phyloP scores from a whole-genome alignment of 2,797 vertebrate genomes.

The Diplodus puntazzo region DNA sequence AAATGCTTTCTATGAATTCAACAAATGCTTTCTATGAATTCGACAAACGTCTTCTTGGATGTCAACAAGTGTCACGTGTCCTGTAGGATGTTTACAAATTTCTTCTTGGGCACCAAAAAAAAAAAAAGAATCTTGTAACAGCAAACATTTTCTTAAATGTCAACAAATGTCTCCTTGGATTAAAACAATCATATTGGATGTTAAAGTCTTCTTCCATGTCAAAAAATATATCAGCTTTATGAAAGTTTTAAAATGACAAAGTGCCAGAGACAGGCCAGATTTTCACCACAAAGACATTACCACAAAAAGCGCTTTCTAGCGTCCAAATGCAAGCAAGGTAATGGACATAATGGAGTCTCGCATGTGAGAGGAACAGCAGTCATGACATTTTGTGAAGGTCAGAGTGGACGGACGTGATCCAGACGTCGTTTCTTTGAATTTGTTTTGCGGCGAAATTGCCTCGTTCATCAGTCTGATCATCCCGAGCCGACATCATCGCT shows the following conservation, averaged over 20 bases:
- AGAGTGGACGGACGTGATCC: neutral
- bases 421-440: neutral
- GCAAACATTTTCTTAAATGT: too few species aligned
- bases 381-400: constrained; percentile 33
- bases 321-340: neutral
- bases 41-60: too few species aligned
- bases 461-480: constrained; percentile 33
- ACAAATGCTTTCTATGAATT: too few species aligned
- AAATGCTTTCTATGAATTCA: too few species aligned
- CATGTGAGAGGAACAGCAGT: neutral
- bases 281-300: neutral
- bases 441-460: constrained; percentile 11
- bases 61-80: neutral
- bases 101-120: neutral
- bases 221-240: neutral
- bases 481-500: constrained; percentile 3
- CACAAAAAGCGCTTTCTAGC: neutral
- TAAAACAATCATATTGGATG: neutral
- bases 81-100: too few species aligned
- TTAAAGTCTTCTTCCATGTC: neutral
- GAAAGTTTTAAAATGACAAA: neutral
- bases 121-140: too few species aligned
- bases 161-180: neutral
- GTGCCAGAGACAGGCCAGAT: too few species aligned
- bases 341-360: neutral